A percentile compares a stretch with the other conserved stretches of the same genome.
phyloP scores from a whole-genome alignment of 2,113 vertebrate genomes.

The Chelonoidis abingdonii region DNA sequence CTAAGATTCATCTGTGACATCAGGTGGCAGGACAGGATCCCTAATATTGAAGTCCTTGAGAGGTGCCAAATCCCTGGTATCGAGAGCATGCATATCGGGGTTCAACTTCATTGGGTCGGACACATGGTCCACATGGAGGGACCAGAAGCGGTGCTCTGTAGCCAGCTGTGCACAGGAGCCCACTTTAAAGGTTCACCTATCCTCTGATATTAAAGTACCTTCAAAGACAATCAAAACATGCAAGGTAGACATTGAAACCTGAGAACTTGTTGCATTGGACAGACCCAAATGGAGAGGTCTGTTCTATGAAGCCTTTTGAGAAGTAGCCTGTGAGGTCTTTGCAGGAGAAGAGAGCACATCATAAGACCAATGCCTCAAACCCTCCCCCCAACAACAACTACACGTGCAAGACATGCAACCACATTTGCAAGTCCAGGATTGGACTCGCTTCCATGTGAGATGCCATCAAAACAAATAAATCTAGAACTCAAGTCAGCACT shows the following conservation, averaged over 20 bases:
- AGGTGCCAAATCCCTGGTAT: neutral
- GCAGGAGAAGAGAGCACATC: neutral
- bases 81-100: neutral
- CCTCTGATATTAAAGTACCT: neutral
- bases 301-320: neutral
- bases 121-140: neutral
- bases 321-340: neutral
- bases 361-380: neutral
- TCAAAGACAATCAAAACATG: neutral
- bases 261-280: neutral
- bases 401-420: neutral
- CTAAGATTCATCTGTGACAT: neutral
- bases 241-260: neutral
- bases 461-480: neutral
- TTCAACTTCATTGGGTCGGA: neutral
- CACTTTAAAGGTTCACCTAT: neutral
- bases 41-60: neutral
- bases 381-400: neutral
- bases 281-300: neutral
- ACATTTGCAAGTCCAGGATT: neutral
- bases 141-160: neutral
- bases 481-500: neutral
- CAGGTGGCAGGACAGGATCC: neutral
- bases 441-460: neutral
- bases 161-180: neutral